Evolutionary conservation across 2,888 invertebrate species (phyloP), one percentile per base, ranked within the genome.

Genomic region (Oxycera nigricornis): DNA sequence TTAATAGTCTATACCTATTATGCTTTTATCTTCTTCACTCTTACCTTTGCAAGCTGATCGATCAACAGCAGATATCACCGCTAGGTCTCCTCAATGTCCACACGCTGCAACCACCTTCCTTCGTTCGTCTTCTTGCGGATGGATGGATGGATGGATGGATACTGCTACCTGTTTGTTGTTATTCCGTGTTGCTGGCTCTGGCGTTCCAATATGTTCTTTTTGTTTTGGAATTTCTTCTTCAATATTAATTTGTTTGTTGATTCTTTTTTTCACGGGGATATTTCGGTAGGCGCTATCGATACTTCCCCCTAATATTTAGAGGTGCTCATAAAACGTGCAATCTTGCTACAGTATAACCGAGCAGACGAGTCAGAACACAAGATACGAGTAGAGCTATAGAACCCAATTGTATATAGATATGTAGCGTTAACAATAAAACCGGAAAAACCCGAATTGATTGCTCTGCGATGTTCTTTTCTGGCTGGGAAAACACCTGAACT

Each of bases 381-480:
- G 46, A 46, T 46, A n/a, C 46, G 6, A n/a, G n/a, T n/a, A n/a
- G n/a, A 14, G 46, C 14, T 7, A 46, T 17, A 46, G 46, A 46
- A 46, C 46, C 11, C n/a, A n/a, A n/a, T n/a, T n/a, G n/a, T n/a
- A n/a, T n/a, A 46, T 46, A 46, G 11, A 17, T 46, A 17, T n/a
- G 46, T 46, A 46, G 17, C 4, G 24, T 55, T 55, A 20, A 55
- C 52, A 55, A 55, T 55, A 55, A 55, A 55, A 55, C 52, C 52
- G 52, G 52, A 55, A 55, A 55, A 55, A 55, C 52, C 52, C 52
- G 52, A 55, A 55, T 4, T 55, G 52, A 55, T 22, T 55, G 52
- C 52, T 55, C 24, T 55, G 52, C 20, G 24, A 55, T 24, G 52
- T 55, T 55, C 52, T 55, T 22, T n/a, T n/a, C n/a, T 24, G 52